Conservation (phyloP, 2,113 vertebrate species). For the Cyprinodon brontotheroides region DNA sequence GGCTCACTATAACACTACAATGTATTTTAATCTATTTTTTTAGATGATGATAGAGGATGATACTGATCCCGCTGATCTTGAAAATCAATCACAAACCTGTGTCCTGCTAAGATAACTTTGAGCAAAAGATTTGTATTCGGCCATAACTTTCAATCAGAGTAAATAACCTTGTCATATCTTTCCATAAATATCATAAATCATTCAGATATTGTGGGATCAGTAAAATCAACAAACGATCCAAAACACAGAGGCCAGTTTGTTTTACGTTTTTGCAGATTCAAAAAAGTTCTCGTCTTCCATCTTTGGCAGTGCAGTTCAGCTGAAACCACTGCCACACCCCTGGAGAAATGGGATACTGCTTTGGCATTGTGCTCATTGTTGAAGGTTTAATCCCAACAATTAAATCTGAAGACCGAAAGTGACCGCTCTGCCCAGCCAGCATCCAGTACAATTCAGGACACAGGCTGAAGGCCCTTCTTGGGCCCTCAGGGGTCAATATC, state of each 20-base stretch:
- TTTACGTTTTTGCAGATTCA: constrained; percentile 18
- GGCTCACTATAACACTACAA: no score
- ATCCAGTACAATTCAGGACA: constrained; percentile 46
- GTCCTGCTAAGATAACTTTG: background rate
- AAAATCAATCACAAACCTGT: background rate
- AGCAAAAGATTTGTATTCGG: background rate
- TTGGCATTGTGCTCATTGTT: constrained; percentile 76
- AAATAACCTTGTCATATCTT: background rate
- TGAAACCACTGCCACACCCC: constrained; percentile 60
- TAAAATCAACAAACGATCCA: background rate
- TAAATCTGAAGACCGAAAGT: constrained; percentile 72
- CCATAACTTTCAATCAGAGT: background rate
- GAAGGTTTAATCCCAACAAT: constrained; percentile 75
- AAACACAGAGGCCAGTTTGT: constrained; percentile 17
- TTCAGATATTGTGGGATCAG: background rate
- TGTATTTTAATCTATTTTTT: no score
- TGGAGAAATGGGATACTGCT: constrained; percentile 70
- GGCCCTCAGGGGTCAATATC: constrained; percentile 38
- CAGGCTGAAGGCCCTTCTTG: constrained; percentile 45
- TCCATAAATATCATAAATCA: background rate
- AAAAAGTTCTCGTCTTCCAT: constrained; percentile 49
- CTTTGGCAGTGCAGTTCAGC: constrained; percentile 45
- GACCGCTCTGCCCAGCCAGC: constrained; percentile 58
- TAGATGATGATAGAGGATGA: no score
- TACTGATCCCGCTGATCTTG: background rate